Base-by-base conservation (phyloP, 53 echinoderm and acorn worm genomes). In the Paracentrotus lividus region DNA sequence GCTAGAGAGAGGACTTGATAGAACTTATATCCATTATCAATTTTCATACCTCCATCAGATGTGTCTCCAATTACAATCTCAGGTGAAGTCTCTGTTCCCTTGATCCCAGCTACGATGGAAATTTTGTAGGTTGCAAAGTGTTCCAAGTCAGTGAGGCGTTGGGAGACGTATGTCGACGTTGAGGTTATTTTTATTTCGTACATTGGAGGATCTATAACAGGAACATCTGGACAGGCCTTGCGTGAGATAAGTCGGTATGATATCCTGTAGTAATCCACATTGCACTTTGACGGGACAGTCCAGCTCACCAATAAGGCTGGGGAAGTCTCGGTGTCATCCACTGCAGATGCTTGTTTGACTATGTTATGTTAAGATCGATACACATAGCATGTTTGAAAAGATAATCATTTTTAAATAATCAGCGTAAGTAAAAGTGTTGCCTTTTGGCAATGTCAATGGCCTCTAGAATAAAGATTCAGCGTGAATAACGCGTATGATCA, bases 211-310 rank as follows among this genome's bases (percentile, higher is more conserved):
- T 72, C 72, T 61, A 61, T 61, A 8, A 72, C 72, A 40, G 72
- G 34, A 72, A 36, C 72, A 72, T 72, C 72, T 72, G 12, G 72
- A 15, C 72, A 72, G 12, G 72, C 72, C 15, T 36, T 33, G 20
- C 38, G 72, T 40, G 40, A 72, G 72, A 36, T 36, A 38, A 72
- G 72, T 72, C 38, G 72, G 38, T 72, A 72, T 72, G 72, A 72
- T 72, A 72, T 3, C 5, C 72, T 72, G 72, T 72, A 72, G 72
- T 33, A 72, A 40, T 72, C 38, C 0, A 72, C 38, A 34, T 72
- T 36, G 36, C 72, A 72, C 38, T 36, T 10, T 14, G 33, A 36
- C 24, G 72, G 72, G 20, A 72, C 40, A 36, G 14, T 40, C 72
- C 72, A 72, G 1, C 1, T 0, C 13, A 72, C 72, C 2, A 13